Conservation (phyloP, 2,888 invertebrate genomes). For the Drosophila recens region DNA sequence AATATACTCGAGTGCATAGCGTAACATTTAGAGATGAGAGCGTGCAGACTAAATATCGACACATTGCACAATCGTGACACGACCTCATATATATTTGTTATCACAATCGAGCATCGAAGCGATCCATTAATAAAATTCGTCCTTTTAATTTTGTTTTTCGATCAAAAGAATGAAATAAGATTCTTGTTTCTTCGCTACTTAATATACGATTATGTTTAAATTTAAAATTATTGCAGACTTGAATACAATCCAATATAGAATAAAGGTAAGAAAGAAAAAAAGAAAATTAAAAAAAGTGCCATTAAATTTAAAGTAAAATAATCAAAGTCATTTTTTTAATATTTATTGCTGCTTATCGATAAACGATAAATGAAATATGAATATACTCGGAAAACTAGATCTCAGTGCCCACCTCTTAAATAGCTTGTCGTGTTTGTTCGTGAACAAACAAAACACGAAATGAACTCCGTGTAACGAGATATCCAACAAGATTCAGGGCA, state of each 20-base stretch:
- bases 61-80: background rate
- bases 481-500: slow-evolving; percentile 27
- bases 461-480: slow-evolving; percentile 34
- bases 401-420: background rate
- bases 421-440: slow-evolving; percentile 16
- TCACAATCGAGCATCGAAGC: background rate
- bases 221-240: no score
- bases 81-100: background rate
- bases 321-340: background rate
- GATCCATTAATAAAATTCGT: background rate
- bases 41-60: background rate
- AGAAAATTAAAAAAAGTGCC: background rate
- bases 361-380: background rate
- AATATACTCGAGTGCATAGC: slow-evolving; percentile 49
- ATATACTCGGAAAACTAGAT: background rate
- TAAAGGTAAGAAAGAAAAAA: no score
- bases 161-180: no score
- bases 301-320: background rate
- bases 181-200: no score
- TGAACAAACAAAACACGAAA: slow-evolving; percentile 30
- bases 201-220: no score
- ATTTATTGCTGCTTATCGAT: background rate
- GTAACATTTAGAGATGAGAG: slow-evolving; percentile 25
- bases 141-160: no score
- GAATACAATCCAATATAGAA: no score